Evolutionary conservation across 2,888 invertebrate species (phyloP).

Genomic region (Dicyrtoma fusca): DNA sequence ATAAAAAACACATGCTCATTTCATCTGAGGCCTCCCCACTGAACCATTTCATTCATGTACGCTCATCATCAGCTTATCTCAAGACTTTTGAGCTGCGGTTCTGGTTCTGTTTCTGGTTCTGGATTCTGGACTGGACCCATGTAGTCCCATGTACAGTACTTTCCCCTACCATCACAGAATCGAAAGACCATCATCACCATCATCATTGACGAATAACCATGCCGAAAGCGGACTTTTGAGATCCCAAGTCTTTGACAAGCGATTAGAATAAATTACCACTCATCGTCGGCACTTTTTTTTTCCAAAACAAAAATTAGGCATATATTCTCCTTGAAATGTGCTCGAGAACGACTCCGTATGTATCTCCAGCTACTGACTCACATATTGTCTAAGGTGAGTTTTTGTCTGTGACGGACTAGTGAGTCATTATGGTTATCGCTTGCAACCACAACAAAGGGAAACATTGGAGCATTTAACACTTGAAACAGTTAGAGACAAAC

Average conservation of each 20-base stretch:
- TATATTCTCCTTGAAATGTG: neutral
- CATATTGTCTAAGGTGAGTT: too few species aligned
- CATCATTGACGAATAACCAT: conserved; percentile 32
- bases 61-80: neutral
- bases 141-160: neutral
- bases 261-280: conserved; percentile 38
- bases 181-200: conserved; percentile 28
- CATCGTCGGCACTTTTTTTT: conserved; percentile 24
- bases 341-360: too few species aligned
- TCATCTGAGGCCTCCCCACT: conserved; percentile 2
- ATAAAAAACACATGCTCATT: neutral
- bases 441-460: neutral
- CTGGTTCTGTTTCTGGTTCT: conserved; percentile 9
- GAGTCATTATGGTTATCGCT: neutral
- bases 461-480: conserved; percentile 6
- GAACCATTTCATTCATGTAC: conserved; percentile 20
- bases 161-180: neutral
- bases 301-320: conserved; percentile 17
- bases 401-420: neutral
- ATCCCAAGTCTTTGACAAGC: conserved; percentile 31
- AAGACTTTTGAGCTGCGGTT: neutral
- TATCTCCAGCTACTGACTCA: too few species aligned
- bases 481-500: conserved; percentile 11
- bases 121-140: neutral
- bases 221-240: conserved; percentile 30